Percentiles rank a stretch among this genome's conserved stretches.
Conservation (phyloP, 2,888 invertebrate species). For the Drosophila austrosaltans region DNA sequence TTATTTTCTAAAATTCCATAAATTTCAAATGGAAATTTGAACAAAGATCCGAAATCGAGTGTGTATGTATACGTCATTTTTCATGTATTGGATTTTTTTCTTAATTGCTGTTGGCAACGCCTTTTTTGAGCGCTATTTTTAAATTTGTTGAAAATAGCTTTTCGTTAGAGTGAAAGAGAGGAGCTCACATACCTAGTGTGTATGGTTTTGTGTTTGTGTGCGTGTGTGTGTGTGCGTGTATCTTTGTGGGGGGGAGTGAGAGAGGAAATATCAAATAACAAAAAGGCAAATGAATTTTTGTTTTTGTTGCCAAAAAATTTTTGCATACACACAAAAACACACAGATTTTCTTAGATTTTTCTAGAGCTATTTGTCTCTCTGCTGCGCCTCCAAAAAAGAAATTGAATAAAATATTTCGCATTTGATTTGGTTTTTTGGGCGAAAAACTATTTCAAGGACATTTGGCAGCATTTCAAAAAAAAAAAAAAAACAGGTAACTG, state of each 20-base stretch:
- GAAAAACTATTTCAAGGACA: constrained; percentile 74
- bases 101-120: constrained; percentile 58
- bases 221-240: constrained; percentile 34
- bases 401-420: constrained; percentile 42
- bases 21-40: constrained; percentile 41
- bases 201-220: neutral
- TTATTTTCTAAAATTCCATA: constrained; percentile 39
- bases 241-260: constrained; percentile 16
- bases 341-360: constrained; percentile 35
- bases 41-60: constrained; percentile 30
- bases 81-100: neutral
- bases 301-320: constrained; percentile 60
- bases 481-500: constrained; percentile 58
- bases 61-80: constrained; percentile 15
- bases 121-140: constrained; percentile 71
- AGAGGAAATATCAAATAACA: constrained; percentile 69
- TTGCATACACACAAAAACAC: constrained; percentile 48
- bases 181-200: constrained; percentile 13
- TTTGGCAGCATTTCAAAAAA: constrained; percentile 66
- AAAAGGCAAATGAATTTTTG: constrained; percentile 46
- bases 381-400: constrained; percentile 61
- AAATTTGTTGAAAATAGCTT: constrained; percentile 66
- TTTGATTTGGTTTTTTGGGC: constrained; percentile 47
- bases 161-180: constrained; percentile 55
- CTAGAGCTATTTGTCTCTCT: constrained; percentile 34